Evolutionary conservation across 2,888 invertebrate genomes (phyloP).

Genomic region (Catocala fraxini): DNA sequence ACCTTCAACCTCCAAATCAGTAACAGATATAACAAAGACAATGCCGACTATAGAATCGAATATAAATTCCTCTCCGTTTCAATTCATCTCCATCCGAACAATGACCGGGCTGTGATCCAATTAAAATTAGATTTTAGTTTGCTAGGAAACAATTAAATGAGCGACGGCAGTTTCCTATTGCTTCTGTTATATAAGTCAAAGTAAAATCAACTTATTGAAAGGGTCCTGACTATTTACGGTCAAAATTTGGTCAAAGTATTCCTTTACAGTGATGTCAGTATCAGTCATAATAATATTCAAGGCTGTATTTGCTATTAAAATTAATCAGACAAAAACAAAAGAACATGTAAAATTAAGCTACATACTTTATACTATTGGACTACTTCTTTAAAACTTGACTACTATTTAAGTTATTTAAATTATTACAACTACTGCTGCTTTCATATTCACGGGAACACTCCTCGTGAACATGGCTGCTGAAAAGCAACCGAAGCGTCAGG

Average conservation of each 20-base stretch:
- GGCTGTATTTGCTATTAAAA: neutral
- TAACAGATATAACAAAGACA: slow-evolving; percentile 46
- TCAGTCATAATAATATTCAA: slow-evolving; percentile 4
- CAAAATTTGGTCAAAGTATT: slow-evolving; percentile 23
- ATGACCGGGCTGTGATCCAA: slow-evolving; percentile 55
- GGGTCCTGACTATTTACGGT: slow-evolving; percentile 27
- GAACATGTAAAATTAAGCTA: too few species aligned
- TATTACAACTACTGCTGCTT: too few species aligned
- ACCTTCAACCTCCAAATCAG: slow-evolving; percentile 35
- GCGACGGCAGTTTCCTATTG: slow-evolving; percentile 50
- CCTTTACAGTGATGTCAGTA: slow-evolving; percentile 16
- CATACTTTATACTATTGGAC: too few species aligned
- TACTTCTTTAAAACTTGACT: too few species aligned
- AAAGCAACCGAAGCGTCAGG: too few species aligned
- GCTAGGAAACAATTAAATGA: slow-evolving; percentile 59
- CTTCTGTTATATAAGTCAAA: slow-evolving; percentile 41
- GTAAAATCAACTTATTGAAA: slow-evolving; percentile 45
- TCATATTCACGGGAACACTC: too few species aligned
- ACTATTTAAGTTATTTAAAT: too few species aligned
- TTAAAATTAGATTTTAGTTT: slow-evolving; percentile 63
- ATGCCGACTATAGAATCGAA: slow-evolving; percentile 40
- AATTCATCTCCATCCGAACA: slow-evolving; percentile 57
- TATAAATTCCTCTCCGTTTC: slow-evolving; percentile 47
- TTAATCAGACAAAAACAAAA: neutral
- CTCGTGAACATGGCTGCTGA: too few species aligned